Evolutionary conservation across 1,140 invertebrate species (phyloP).

Genomic region (Cardiocondyla obscurior): DNA sequence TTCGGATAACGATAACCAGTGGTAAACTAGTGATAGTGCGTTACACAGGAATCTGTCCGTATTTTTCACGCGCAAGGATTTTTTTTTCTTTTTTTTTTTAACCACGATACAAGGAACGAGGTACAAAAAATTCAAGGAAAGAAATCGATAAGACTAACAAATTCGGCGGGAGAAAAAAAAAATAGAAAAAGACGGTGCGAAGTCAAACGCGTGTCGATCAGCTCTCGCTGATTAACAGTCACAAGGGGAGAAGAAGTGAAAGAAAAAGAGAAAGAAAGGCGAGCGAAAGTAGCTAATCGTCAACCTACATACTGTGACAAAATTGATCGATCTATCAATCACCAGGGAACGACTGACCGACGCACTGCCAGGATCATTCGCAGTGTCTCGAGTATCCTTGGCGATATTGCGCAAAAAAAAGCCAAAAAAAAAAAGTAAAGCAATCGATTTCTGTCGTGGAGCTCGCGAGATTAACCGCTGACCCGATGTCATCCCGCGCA

Average conservation of each 20-base stretch:
- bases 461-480: slow-evolving; percentile 19
- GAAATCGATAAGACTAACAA: not conserved
- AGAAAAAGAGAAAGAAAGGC: slow-evolving; percentile 38
- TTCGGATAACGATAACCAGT: slow-evolving; percentile 32
- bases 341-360: not conserved
- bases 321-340: slow-evolving; percentile 9
- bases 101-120: too few relatives aligned
- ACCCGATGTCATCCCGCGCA: slow-evolving; percentile 62
- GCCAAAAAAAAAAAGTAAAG: too few relatives aligned
- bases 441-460: not conserved
- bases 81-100: too few relatives aligned
- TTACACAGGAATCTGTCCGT: not conserved
- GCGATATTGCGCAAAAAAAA: slow-evolving; percentile 20
- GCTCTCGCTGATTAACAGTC: slow-evolving; percentile 69
- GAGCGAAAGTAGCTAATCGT: slow-evolving; percentile 60
- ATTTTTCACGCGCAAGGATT: slow-evolving; percentile 41
- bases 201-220: slow-evolving; percentile 56
- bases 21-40: slow-evolving; percentile 36
- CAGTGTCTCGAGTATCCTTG: slow-evolving; percentile 62
- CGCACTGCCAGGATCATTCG: slow-evolving; percentile 58
- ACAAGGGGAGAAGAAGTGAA: slow-evolving; percentile 13
- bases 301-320: slow-evolving; percentile 45
- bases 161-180: not conserved
- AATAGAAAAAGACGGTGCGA: slow-evolving; percentile 59
- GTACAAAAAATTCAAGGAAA: slow-evolving; percentile 28